These are phyloP conservation scores for Artemisiospiza belli DNA, from an alignment of 2,113 vertebrate genomes.

Conservation along the genomic window DNA sequence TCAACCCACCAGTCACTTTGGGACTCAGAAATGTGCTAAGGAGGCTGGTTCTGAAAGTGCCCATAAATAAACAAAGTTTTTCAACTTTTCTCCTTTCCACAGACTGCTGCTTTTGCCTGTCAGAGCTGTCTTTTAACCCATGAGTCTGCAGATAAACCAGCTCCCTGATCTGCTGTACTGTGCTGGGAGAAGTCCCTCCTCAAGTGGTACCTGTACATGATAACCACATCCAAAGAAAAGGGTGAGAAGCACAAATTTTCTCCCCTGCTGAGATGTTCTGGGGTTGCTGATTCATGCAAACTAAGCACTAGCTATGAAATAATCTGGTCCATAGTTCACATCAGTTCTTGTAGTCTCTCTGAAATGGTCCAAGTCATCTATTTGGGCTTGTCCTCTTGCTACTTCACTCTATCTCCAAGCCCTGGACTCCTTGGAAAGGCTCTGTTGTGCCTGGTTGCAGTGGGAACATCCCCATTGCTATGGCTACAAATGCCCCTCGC, in stretches of 20 bases:
- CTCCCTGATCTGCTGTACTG: background rate
- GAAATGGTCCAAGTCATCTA: background rate
- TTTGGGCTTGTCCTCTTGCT: background rate
- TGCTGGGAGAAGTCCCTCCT: slow-evolving; percentile 42
- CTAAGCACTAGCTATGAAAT: background rate
- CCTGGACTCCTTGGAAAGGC: background rate
- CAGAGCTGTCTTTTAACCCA: background rate
- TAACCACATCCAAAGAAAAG: background rate
- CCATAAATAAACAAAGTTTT: slow-evolving; percentile 13
- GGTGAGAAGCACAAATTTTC: background rate
- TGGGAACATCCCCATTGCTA: background rate
- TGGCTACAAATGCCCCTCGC: background rate
- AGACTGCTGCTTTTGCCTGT: background rate
- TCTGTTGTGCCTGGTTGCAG: fast-evolving
- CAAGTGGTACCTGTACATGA: background rate
- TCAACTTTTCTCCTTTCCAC: background rate
- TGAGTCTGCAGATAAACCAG: background rate
- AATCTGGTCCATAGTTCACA: background rate
- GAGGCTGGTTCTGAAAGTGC: slow-evolving; percentile 33
- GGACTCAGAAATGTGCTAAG: slow-evolving; percentile 31
- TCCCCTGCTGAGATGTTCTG: background rate
- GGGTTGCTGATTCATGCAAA: background rate
- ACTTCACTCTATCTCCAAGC: background rate
- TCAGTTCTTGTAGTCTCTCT: background rate
- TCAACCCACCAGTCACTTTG: slow-evolving; percentile 11